A percentile compares a stretch with the other conserved stretches of the same genome.
phyloP scores from a whole-genome alignment of 1,140 invertebrate genomes.

The Eubasilissa regina region DNA sequence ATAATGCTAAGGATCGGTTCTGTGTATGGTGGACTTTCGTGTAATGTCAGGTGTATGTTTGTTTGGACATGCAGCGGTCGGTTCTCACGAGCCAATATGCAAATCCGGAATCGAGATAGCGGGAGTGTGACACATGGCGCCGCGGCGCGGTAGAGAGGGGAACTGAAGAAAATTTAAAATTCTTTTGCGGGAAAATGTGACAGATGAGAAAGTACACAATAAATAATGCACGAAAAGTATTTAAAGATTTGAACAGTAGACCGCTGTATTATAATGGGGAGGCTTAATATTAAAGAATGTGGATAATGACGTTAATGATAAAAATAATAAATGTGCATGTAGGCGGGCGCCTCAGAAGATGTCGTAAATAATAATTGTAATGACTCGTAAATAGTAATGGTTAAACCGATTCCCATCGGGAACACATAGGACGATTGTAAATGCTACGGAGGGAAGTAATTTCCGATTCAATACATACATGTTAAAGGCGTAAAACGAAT shows the following conservation, averaged over 20 bases:
- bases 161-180: constrained; percentile 1
- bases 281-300: too few species aligned
- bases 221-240: too few species aligned
- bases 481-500: constrained; percentile 13
- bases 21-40: constrained; percentile 20
- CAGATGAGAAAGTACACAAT: background rate
- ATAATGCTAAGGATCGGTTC: constrained; percentile 4
- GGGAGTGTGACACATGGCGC: constrained; percentile 27
- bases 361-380: too few species aligned
- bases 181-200: background rate
- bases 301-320: too few species aligned
- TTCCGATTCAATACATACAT: constrained; percentile 10
- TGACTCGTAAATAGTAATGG: too few species aligned
- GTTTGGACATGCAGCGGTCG: constrained; percentile 24
- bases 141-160: background rate
- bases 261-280: too few species aligned
- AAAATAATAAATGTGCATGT: too few species aligned
- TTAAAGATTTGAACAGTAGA: too few species aligned
- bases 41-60: constrained; percentile 34
- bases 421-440: background rate
- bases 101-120: constrained; percentile 29
- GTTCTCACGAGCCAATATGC: constrained; percentile 37
- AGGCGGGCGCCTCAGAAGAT: too few species aligned
- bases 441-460: background rate
- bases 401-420: too few species aligned